Evolutionary conservation across 2,888 invertebrate genomes (phyloP).

Genomic region (Liposcelis brunnea): DNA sequence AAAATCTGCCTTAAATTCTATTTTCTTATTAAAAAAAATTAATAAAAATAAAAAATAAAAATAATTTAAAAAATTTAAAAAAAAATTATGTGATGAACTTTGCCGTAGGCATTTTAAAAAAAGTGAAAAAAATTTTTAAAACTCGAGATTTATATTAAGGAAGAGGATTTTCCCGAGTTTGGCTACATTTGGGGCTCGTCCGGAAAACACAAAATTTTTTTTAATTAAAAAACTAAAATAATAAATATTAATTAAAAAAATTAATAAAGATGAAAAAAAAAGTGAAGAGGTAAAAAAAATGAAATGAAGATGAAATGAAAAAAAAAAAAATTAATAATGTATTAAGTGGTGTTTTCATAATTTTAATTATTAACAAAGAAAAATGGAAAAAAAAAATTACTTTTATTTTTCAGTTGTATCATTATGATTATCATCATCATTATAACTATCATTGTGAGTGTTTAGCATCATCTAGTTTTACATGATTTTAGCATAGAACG

Average conservation of each 20-base stretch:
- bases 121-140: too few relatives aligned
- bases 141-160: too few relatives aligned
- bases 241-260: too few relatives aligned
- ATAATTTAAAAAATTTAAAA: too few relatives aligned
- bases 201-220: too few relatives aligned
- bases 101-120: constrained; percentile 2
- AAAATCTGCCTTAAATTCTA: constrained; percentile 52
- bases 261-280: too few relatives aligned
- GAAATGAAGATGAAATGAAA: constrained; percentile 1
- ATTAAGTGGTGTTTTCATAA: constrained; percentile 10
- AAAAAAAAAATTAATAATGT: constrained; percentile 2
- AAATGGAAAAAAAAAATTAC: background rate
- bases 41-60: constrained; percentile 20
- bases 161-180: too few relatives aligned
- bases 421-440: constrained; percentile 9
- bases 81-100: constrained; percentile 8
- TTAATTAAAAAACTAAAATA: too few relatives aligned
- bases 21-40: constrained; percentile 35
- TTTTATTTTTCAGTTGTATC: constrained; percentile 8
- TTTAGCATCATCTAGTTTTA: constrained; percentile 9
- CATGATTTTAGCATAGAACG: constrained; percentile 9
- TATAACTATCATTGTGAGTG: constrained; percentile 1
- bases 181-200: too few relatives aligned
- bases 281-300: too few relatives aligned
- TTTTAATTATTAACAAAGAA: background rate